Conservation (phyloP, 2,888 invertebrate genomes). For the Spodoptera picta region DNA sequence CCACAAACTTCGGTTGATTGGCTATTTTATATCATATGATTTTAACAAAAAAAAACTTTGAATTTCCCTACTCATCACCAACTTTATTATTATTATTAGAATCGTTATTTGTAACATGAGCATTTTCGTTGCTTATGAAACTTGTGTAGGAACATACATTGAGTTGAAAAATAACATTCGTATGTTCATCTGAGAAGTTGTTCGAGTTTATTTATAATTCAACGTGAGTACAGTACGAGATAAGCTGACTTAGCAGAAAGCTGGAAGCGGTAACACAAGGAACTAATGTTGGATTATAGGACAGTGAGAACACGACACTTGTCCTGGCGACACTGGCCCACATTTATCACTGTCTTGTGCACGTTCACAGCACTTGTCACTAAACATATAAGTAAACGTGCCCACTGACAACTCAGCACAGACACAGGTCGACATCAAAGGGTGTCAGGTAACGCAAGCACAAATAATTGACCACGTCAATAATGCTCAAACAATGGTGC, state of each 20-base stretch:
- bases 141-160: conserved; percentile 4
- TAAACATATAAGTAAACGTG: conserved; percentile 39
- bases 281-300: conserved; percentile 53
- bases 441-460: conserved; percentile 12
- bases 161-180: conserved; percentile 24
- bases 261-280: conserved; percentile 37
- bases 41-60: background rate
- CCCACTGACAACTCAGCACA: conserved; percentile 22
- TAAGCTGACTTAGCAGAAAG: conserved; percentile 52
- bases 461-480: conserved; percentile 34
- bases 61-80: too few species aligned
- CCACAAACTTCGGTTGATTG: conserved; percentile 21
- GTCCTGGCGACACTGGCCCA: conserved; percentile 36
- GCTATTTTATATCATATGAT: conserved; percentile 10
- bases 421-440: conserved; percentile 24
- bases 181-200: conserved; percentile 30
- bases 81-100: too few species aligned
- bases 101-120: too few species aligned
- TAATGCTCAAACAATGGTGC: conserved; percentile 15
- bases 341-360: conserved; percentile 61
- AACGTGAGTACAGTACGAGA: conserved; percentile 19
- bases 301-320: conserved; percentile 45
- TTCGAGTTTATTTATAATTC: conserved; percentile 36
- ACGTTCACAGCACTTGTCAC: conserved; percentile 45
- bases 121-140: background rate